Conservation (phyloP, 2,888 invertebrate genomes). For the Prosapia bicincta region DNA sequence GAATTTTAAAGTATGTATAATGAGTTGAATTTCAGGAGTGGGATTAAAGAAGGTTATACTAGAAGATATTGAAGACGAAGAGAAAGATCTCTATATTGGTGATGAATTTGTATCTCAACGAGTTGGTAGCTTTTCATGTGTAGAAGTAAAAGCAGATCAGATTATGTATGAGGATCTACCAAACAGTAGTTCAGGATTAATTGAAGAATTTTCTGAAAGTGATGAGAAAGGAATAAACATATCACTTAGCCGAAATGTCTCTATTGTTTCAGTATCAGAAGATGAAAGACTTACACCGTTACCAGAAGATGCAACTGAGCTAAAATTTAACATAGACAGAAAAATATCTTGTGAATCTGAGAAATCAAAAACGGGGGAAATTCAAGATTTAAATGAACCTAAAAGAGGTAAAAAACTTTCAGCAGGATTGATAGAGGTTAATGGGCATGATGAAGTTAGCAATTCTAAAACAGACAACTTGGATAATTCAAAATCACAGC, state of each 20-base stretch:
- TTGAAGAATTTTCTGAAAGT: slow-evolving; percentile 50
- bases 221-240: slow-evolving; percentile 43
- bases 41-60: slow-evolving; percentile 15
- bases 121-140: slow-evolving; percentile 26
- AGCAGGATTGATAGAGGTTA: slow-evolving; percentile 44
- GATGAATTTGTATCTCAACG: neutral
- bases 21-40: slow-evolving; percentile 23
- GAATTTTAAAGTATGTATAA: neutral
- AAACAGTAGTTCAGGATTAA: slow-evolving; percentile 44
- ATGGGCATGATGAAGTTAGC: slow-evolving; percentile 39
- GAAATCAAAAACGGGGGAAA: neutral
- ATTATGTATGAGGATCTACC: slow-evolving; percentile 10
- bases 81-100: slow-evolving; percentile 15
- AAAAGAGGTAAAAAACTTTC: neutral
- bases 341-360: neutral
- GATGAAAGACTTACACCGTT: slow-evolving; percentile 48
- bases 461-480: neutral
- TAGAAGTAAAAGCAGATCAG: slow-evolving; percentile 26
- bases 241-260: slow-evolving; percentile 53
- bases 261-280: slow-evolving; percentile 63
- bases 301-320: slow-evolving; percentile 11
- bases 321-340: neutral
- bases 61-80: slow-evolving; percentile 27
- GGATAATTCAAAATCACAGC: neutral
- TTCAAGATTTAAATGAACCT: neutral